phyloP scores from a whole-genome alignment of 2,113 vertebrate species.

The Crotalus tigris region DNA sequence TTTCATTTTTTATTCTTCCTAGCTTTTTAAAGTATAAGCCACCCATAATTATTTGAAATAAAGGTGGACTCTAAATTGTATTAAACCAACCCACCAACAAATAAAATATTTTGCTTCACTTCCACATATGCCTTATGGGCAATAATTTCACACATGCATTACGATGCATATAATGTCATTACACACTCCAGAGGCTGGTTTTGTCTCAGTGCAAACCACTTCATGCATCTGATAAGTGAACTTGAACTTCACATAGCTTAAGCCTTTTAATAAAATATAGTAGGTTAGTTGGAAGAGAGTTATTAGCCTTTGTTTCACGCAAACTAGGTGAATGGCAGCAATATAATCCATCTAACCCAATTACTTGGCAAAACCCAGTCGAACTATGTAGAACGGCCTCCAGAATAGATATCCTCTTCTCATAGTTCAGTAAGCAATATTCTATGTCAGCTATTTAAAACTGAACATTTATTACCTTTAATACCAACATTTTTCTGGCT shows the following conservation, averaged over 20 bases:
- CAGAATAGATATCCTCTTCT: background rate
- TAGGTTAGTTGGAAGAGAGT: background rate
- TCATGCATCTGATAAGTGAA: background rate
- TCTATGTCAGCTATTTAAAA: background rate
- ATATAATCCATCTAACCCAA: background rate
- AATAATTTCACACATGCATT: background rate
- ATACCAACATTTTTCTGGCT: background rate
- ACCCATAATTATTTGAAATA: background rate
- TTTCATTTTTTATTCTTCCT: background rate
- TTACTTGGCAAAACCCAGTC: background rate
- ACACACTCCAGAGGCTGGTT: background rate
- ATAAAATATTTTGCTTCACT: background rate
- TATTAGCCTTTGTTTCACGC: background rate
- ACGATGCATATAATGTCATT: background rate
- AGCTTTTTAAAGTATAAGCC: background rate
- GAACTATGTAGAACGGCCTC: background rate
- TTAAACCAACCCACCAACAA: background rate
- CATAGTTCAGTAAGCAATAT: background rate
- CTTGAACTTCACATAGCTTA: background rate
- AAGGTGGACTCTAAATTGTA: background rate
- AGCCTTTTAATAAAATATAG: background rate
- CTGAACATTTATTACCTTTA: background rate
- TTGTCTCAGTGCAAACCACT: background rate
- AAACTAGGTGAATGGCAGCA: background rate
- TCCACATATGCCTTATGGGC: background rate